Evolutionary conservation across 2,797 vertebrate species (phyloP), one percentile per base, ranked within the genome.

Genomic region (Tachyglossus aculeatus): DNA sequence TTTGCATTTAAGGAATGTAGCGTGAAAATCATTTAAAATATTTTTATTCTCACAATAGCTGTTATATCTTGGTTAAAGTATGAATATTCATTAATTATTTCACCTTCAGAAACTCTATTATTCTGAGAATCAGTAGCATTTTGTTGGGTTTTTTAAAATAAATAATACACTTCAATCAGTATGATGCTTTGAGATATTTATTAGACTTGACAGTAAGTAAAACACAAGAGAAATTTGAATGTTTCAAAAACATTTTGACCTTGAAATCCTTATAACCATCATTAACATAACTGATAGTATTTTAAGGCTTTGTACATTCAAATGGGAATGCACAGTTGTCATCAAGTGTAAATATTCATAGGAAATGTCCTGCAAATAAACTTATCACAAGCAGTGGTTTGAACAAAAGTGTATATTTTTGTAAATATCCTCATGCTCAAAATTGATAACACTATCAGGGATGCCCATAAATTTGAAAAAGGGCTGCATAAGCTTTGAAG

Each of bases 141-240:
- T 74, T 76, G 65, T 38, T 73, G n/a, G n/a, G n/a, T 53, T 64
- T 54, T 8, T 70, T 24, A 10, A 45, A 10, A n/a, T n/a, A 77
- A 62, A 75, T 81, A 86, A 62, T 45, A 77, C 71, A 72, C 65
- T 85, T 88, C 34, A 77, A 74, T 76, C 63, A 41, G n/a, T 74
- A 3, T 51, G 39, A 80, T 13, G 25, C 1, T 65, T 81, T 67
- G 24, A 55, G 29, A 58, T 58, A 7, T 53, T 67, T 52, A 82
- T 84, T 84, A 78, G 45, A 31, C 14, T 44, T 71, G 6, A 5
- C 9, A 72, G 24, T 5, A 37, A 57, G 32, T 56, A 62, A 56
- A 33, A 50, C 13, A 2, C 2, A 43, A 25, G 5, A 37, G 0
- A 70, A 55, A 15, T 50, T 60, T 70, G 33, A 77, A 53, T 80